Base-by-base conservation (phyloP, 2,797 vertebrate species). In the Margarornis squamiger region DNA sequence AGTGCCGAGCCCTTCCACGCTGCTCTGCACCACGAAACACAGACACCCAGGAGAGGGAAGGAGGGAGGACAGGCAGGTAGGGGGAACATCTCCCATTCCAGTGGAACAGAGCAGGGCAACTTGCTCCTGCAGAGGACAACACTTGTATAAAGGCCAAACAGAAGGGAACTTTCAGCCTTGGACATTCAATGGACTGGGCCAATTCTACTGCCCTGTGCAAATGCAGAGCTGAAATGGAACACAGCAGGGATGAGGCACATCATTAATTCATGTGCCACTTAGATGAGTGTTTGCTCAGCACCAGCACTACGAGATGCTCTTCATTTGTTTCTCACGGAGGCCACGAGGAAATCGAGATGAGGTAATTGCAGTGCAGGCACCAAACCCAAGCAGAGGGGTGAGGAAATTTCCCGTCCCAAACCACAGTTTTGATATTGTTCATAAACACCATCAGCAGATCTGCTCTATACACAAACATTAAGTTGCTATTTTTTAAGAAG, bases 181-280 rank as follows among this genome's bases (percentile, higher is more conserved):
- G 36, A 71, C 32, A 45, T 18, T 27, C 45, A 58, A n/a, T 45
- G 55, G 16, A 14, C 26, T 32, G 49, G 43, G 36, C 21, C 81
- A 90, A 51, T 57, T 24, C 57, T 43, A 59, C 24, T 45, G 23
- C 41, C 29, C 3, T 17, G 67, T 66, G 65, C 18, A 51, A 74
- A 73, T 12, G 49, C 2, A 1, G 43, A 66, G 54, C 77, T 66
- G 17, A 83, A 77, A 74, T 41, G 63, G 55, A 89, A 26, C 45
- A n/a, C 38, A 46, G 55, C 51, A 54, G 61, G 72, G 71, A 68
- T 57, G 34, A 52, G 65, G 74, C 6, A 7, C 17, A 63, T 86
- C 62, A 88, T 90, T 90, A 93, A 93, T 88, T 92, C 71, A 72
- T 93, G 74, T 62, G 84, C 86, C 78, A 74, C 46, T 90, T 62